Base-by-base conservation (phyloP, 2,888 invertebrate species). In the Fabriciana adippe region DNA sequence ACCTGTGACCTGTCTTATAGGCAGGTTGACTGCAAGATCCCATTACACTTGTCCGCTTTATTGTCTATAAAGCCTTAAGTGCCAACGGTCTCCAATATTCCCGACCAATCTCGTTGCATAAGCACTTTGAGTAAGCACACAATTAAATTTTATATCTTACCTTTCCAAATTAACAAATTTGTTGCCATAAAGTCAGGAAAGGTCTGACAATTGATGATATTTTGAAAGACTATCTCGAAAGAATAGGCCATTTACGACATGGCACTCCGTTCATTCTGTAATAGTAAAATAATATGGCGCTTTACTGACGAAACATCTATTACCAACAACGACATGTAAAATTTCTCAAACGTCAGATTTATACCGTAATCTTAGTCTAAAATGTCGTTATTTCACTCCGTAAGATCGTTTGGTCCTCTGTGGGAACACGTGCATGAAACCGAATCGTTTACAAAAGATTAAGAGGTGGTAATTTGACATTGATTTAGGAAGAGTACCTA, bases 391-490 rank as follows among this genome's bases (percentile, higher is more conserved):
- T 86, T 87, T 85, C 83, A 88, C 85, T 76, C 78, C 74, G 64
- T 70, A 68, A 67, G 78, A 76, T 79, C 79, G 77, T 84, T 81
- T 82, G 82, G 80, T 74, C 70, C 71, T 70, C 75, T 79, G 76
- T 76, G 81, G 76, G 84, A 84, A 87, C 89, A 89, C 88, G 88
- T 88, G 87, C 81, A 77, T 88, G 91, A 87, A 92, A 92, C 89
- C 85, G 79, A 88, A 91, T 89, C 88, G 84, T 81, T 83, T 80
- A 85, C 89, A 87, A 87, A 87, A 89, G 91, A 90, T 92, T 91
- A 91, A 87, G 88, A 90, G 87, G 88, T 90, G 90, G 89, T 91
- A 91, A 91, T 92, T 90, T 91, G 92, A 92, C 92, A 79, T 91
- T 92, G 92, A 92, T 91, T 90, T 91, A 92, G 84, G 84, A 83